Evolutionary conservation across 1,140 invertebrate genomes (phyloP).

Genomic region (Streblospio benedicti): DNA sequence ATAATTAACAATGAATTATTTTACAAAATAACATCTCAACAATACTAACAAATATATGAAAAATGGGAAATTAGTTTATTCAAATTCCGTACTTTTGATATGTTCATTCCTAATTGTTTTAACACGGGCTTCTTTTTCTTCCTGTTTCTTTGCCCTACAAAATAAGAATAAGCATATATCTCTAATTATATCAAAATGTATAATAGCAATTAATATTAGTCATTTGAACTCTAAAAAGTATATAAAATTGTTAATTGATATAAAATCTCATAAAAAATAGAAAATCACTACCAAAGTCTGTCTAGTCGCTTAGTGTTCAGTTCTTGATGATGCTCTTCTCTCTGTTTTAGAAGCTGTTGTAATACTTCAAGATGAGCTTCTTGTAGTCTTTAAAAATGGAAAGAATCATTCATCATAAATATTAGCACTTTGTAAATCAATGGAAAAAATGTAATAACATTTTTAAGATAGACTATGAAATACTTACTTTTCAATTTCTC

Average conservation of each 20-base stretch:
- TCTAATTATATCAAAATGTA: neutral
- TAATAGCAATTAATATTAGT: neutral
- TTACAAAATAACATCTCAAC: too few relatives aligned
- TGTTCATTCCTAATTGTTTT: conserved; percentile 44
- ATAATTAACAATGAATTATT: too few relatives aligned
- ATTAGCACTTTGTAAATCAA: neutral
- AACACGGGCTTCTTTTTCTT: conserved; percentile 38
- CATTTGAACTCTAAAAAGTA: too few relatives aligned
- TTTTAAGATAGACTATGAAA: neutral
- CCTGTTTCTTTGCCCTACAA: conserved; percentile 41
- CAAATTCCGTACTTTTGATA: conserved; percentile 42
- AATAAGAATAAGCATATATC: conserved; percentile 2
- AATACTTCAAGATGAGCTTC: conserved; percentile 43
- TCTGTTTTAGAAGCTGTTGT: conserved; percentile 41
- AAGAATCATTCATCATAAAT: neutral
- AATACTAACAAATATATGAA: too few relatives aligned
- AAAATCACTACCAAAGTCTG: conserved; percentile 42
- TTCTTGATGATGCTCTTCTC: conserved; percentile 45
- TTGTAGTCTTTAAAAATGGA: conserved; percentile 43
- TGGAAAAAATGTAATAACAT: neutral
- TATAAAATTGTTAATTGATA: too few relatives aligned
- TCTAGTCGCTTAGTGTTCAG: conserved; percentile 45
- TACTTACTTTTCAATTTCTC: conserved; percentile 49
- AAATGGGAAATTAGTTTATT: too few relatives aligned
- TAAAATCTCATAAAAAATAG: too few relatives aligned